These are phyloP conservation scores for Mionectes macconnelli DNA, from an alignment of 2,113 vertebrate genomes.

Conservation along the genomic window DNA sequence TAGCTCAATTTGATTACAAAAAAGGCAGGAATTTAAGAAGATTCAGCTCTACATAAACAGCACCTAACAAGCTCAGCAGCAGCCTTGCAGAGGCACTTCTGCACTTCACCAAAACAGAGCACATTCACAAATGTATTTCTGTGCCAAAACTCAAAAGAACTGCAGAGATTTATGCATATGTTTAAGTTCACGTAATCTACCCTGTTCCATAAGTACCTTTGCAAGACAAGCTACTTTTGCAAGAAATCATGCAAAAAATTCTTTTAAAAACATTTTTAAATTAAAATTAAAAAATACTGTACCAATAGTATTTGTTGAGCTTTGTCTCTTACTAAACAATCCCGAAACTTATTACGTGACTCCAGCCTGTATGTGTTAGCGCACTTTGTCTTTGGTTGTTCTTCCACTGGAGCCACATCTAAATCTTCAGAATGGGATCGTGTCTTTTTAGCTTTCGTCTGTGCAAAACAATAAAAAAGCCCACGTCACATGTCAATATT, in stretches of 20 bases:
- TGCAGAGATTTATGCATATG: not conserved
- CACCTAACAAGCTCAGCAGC: not conserved
- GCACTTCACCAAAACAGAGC: fast-evolving
- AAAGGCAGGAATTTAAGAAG: not conserved
- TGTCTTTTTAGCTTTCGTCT: conserved; percentile 48
- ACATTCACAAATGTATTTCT: not conserved
- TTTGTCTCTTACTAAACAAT: conserved; percentile 56
- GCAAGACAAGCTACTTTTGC: not conserved
- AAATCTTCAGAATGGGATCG: conserved; percentile 3
- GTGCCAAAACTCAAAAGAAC: not conserved
- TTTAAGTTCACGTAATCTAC: not conserved
- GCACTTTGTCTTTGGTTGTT: conserved; percentile 50
- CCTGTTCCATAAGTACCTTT: not conserved
- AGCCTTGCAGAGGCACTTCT: not conserved
- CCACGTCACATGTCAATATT: not conserved
- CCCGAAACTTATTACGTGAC: conserved; percentile 53
- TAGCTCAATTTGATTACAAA: not conserved
- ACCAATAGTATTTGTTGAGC: conserved; percentile 67
- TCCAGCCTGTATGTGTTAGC: conserved; percentile 73
- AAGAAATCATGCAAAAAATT: not conserved
- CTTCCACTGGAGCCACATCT: conserved; percentile 15
- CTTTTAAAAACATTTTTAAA: too few species aligned
- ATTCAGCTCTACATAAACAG: not conserved
- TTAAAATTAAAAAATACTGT: not conserved
- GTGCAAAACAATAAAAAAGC: conserved; percentile 11